These are phyloP conservation scores for Ellobium chinense DNA, from an alignment of 2,888 invertebrate species.

Conservation along the genomic window DNA sequence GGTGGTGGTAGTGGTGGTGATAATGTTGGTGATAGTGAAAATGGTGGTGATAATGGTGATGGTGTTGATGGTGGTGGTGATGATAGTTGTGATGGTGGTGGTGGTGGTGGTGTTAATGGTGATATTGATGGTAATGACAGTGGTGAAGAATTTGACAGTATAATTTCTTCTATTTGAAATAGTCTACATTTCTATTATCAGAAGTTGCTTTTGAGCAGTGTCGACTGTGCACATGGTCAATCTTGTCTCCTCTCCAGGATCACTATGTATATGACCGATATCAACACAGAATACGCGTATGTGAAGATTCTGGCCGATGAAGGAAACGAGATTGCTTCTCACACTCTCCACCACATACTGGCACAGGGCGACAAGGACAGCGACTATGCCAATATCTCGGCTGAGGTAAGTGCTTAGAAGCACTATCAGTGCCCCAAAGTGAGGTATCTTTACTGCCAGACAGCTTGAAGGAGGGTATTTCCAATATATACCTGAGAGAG, in stretches of 20 bases:
- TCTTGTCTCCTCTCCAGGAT: not conserved
- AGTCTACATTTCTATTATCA: no score
- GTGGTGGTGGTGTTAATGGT: not conserved
- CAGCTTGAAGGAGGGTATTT: no score
- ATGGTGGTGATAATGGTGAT: not conserved
- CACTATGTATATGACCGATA: not conserved
- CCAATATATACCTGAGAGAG: no score
- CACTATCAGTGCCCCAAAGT: no score
- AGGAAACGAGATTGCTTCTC: constrained; percentile 97
- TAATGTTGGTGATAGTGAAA: not conserved
- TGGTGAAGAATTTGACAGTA: not conserved
- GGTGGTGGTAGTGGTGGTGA: no score
- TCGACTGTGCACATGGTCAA: no score
- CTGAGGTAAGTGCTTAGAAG: no score
- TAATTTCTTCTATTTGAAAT: not conserved
- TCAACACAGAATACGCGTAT: constrained; percentile 55
- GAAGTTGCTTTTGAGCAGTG: no score
- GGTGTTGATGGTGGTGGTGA: not conserved
- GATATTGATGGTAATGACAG: not conserved
- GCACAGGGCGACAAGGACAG: constrained; percentile 24
- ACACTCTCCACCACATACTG: constrained; percentile 85
- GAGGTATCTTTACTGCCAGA: no score
- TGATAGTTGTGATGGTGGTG: not conserved
- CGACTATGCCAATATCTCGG: constrained; percentile 13
- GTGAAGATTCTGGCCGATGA: constrained; percentile 95